Percentiles rank a stretch among this genome's conserved stretches.
phyloP scores from a whole-genome alignment of 2,797 vertebrate species.

The Valencia hispanica region DNA sequence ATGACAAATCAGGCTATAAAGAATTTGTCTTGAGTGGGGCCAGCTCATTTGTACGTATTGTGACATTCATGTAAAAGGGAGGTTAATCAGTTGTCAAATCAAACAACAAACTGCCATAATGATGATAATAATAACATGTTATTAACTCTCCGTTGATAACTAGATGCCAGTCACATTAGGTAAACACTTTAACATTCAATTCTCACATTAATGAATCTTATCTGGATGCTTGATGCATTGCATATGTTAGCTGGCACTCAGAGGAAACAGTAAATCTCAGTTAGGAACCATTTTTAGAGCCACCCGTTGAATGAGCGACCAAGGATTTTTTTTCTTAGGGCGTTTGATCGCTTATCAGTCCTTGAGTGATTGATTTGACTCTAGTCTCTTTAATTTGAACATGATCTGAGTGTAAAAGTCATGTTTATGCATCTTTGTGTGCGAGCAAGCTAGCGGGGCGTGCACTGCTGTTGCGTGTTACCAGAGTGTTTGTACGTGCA shows the following conservation, averaged over 20 bases:
- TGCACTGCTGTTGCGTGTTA: conserved; percentile 12
- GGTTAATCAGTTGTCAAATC: not conserved
- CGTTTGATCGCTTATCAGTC: conserved; percentile 54
- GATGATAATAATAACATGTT: not conserved
- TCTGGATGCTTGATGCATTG: conserved; percentile 25
- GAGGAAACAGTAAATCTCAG: conserved; percentile 10
- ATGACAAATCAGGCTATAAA: too few relatives aligned
- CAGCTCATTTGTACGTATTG: not conserved
- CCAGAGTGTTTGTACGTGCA: conserved; percentile 22
- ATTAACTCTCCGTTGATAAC: conserved; percentile 36
- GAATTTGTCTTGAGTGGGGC: too few relatives aligned
- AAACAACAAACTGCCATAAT: not conserved
- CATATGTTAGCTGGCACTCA: conserved; percentile 11
- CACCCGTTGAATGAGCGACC: conserved; percentile 32
- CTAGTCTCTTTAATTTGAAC: conserved; percentile 48
- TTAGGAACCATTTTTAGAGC: conserved; percentile 32
- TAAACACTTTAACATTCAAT: conserved; percentile 36
- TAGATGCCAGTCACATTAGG: conserved; percentile 23
- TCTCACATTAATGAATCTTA: conserved; percentile 36
- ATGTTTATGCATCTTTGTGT: conserved; percentile 18
- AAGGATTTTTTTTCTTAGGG: conserved; percentile 37
- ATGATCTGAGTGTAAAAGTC: conserved; percentile 63
- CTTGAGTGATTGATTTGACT: conserved; percentile 59
- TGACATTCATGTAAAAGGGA: not conserved
- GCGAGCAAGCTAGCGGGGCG: not conserved